Percentiles rank a stretch among this genome's conserved stretches.
Evolutionary conservation across 2,797 vertebrate genomes (phyloP).

Genomic region (Macroramphosus scolopax): DNA sequence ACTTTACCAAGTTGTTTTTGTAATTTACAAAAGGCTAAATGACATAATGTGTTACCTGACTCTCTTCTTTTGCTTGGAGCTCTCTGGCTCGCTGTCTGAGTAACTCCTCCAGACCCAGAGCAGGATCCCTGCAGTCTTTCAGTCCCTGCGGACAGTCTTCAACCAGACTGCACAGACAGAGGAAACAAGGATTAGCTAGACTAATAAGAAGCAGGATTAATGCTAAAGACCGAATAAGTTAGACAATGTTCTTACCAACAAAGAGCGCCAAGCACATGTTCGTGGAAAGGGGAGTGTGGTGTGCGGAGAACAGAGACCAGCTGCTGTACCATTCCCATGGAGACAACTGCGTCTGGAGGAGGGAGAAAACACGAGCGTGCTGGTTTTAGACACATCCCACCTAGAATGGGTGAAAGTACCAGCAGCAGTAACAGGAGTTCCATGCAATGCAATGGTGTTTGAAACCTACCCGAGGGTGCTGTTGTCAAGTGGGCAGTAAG

Average conservation of each 20-base stretch:
- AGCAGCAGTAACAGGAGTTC: too few species aligned
- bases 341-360: conserved; percentile 79
- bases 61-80: conserved; percentile 82
- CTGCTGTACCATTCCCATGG: conserved; percentile 93
- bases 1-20: too few species aligned
- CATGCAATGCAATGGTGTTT: too few species aligned
- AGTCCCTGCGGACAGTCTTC: conserved; percentile 79
- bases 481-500: too few species aligned
- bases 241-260: conserved; percentile 80
- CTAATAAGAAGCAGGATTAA: neutral
- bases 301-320: conserved; percentile 84
- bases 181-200: neutral
- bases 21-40: too few species aligned
- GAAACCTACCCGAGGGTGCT: too few species aligned
- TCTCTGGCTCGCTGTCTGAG: conserved; percentile 78
- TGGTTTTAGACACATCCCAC: neutral
- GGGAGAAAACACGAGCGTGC: neutral
- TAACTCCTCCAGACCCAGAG: conserved; percentile 84
- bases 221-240: neutral
- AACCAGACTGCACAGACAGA: conserved; percentile 77
- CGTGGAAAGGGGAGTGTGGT: conserved; percentile 86
- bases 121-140: conserved; percentile 75
- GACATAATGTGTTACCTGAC: conserved; percentile 74
- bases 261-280: conserved; percentile 87
- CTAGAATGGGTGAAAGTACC: neutral